Evolutionary conservation across 2,113 vertebrate genomes (phyloP).

Genomic region (Hoplias malabaricus): DNA sequence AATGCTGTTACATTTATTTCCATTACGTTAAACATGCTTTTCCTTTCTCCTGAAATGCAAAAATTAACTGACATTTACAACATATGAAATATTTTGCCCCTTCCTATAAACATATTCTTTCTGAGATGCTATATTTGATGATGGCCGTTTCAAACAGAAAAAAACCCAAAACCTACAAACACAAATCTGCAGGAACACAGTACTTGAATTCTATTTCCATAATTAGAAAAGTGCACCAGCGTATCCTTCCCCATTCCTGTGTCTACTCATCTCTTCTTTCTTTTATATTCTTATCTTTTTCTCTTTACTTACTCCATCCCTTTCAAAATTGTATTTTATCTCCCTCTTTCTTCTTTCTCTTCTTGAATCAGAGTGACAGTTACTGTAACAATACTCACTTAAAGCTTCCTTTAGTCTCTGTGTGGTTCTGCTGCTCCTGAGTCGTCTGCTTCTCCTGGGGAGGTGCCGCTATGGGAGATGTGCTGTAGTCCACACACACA

Average conservation of each 20-base stretch:
- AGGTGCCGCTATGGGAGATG: constrained; percentile 55
- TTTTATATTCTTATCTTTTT: neutral
- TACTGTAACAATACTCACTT: constrained; percentile 77
- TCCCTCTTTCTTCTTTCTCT: neutral
- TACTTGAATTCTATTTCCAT: too few species aligned
- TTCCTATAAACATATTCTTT: too few species aligned
- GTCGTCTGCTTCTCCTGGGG: constrained; percentile 42
- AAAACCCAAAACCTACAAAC: too few species aligned
- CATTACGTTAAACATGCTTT: too few species aligned
- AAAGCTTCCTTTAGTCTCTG: constrained; percentile 73
- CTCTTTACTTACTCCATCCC: neutral
- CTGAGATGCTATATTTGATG: too few species aligned
- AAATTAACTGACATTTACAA: too few species aligned
- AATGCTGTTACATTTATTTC: too few species aligned
- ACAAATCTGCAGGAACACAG: too few species aligned
- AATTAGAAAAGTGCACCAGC: neutral
- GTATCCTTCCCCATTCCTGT: too few species aligned
- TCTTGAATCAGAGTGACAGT: neutral
- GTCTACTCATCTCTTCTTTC: neutral
- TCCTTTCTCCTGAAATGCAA: too few species aligned
- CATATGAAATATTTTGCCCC: too few species aligned
- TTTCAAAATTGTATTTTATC: neutral
- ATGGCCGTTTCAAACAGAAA: too few species aligned
- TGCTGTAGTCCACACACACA: constrained; percentile 56
- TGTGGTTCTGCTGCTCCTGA: constrained; percentile 45